phyloP scores from a whole-genome alignment of 2,888 invertebrate genomes.

The Acanthosoma haemorrhoidale region DNA sequence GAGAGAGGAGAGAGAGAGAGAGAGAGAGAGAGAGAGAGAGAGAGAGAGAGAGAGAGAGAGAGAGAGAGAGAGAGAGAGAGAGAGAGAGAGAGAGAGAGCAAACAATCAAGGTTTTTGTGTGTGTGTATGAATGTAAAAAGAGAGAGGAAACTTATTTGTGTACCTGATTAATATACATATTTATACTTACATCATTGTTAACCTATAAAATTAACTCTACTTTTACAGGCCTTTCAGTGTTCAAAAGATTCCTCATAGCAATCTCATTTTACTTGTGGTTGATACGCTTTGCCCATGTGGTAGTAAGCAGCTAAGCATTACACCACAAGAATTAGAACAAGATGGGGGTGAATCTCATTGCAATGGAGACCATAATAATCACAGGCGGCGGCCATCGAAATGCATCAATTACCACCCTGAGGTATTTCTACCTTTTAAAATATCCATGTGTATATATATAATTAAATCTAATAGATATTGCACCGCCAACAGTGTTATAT shows the following conservation, averaged over 20 bases:
- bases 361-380: slow-evolving; percentile 61
- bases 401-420: slow-evolving; percentile 88
- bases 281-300: slow-evolving; percentile 85
- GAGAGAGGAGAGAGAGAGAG: no score
- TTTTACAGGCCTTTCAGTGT: slow-evolving; percentile 76
- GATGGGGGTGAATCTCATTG: slow-evolving; percentile 45
- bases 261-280: slow-evolving; percentile 80
- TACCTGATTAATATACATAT: no score
- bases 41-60: no score
- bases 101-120: no score
- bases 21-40: no score
- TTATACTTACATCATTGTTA: no score
- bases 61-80: no score
- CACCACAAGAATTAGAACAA: slow-evolving; percentile 53
- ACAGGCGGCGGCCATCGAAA: slow-evolving; percentile 67
- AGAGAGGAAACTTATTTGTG: no score
- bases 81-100: no score
- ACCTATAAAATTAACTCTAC: no score
- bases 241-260: slow-evolving; percentile 84
- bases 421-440: slow-evolving; percentile 42
- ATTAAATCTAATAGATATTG: not conserved
- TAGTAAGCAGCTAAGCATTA: slow-evolving; percentile 76
- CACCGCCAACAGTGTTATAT: no score
- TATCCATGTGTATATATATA: not conserved
- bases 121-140: no score